phyloP scores from a whole-genome alignment of 92 coral and sea anemone genomes.

The Anthopleura xanthogrammica region DNA sequence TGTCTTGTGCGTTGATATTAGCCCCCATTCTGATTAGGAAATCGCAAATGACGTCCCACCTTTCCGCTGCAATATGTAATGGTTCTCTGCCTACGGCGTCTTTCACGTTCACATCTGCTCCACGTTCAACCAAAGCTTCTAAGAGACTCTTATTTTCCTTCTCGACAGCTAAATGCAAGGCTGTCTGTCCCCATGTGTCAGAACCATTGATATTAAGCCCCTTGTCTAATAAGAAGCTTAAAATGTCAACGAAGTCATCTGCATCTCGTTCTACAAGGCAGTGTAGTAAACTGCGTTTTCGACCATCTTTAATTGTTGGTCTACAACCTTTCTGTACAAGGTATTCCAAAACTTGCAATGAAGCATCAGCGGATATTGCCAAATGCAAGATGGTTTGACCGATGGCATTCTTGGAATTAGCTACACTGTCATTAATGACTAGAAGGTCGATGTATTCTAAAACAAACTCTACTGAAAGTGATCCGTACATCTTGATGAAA shows the following conservation, averaged over 20 bases:
- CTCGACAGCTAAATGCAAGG: slow-evolving; percentile 39
- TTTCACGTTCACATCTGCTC: slow-evolving; percentile 30
- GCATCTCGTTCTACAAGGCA: not conserved
- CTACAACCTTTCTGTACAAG: slow-evolving; percentile 36
- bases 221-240: slow-evolving; percentile 24
- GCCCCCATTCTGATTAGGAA: slow-evolving; percentile 26
- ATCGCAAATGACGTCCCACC: slow-evolving; percentile 23
- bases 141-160: slow-evolving; percentile 22
- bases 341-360: slow-evolving; percentile 24
- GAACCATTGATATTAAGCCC: slow-evolving; percentile 27
- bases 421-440: slow-evolving; percentile 11
- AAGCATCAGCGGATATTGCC: slow-evolving; percentile 12
- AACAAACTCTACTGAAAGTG: slow-evolving; percentile 7
- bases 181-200: slow-evolving; percentile 37
- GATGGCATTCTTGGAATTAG: slow-evolving; percentile 23
- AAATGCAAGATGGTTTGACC: slow-evolving; percentile 45
- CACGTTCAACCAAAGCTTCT: slow-evolving; percentile 28
- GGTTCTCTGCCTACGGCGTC: slow-evolving; percentile 28
- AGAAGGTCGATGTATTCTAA: slow-evolving; percentile 12
- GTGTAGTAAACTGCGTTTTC: slow-evolving; percentile 27
- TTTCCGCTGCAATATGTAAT: slow-evolving; percentile 34
- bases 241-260: slow-evolving; percentile 12
- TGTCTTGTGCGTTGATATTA: slow-evolving; percentile 35
- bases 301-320: slow-evolving; percentile 11
- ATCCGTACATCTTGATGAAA: slow-evolving; percentile 6